A percentile compares a stretch with the other conserved stretches of the same genome.
Evolutionary conservation across 2,113 vertebrate species (phyloP).

Genomic region (Gopherus flavomarginatus): DNA sequence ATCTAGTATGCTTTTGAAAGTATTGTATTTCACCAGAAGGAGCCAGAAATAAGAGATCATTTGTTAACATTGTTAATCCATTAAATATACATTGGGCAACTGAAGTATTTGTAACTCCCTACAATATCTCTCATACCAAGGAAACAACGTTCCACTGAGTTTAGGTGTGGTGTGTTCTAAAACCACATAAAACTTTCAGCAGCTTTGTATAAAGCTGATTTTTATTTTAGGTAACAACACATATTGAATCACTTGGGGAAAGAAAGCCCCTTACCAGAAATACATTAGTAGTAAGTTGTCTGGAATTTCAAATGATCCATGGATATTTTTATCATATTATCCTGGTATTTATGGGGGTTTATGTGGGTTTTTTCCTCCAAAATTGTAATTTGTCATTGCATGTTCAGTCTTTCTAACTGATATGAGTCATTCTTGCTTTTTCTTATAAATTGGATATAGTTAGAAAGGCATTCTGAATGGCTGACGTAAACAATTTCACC

Average conservation of each 20-base stretch:
- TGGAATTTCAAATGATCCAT: slow-evolving; percentile 6
- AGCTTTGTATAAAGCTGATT: slow-evolving; percentile 55
- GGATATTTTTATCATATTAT: slow-evolving; percentile 52
- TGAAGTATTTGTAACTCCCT: slow-evolving; percentile 68
- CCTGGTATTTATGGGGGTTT: not conserved
- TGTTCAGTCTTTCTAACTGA: not conserved
- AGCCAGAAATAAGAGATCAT: slow-evolving; percentile 78
- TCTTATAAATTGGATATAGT: slow-evolving; percentile 11
- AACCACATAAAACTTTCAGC: slow-evolving; percentile 77
- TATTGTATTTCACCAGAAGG: slow-evolving; percentile 73
- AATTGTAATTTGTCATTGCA: not conserved
- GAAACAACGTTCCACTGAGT: slow-evolving; percentile 76
- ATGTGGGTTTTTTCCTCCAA: not conserved
- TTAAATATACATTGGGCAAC: slow-evolving; percentile 73
- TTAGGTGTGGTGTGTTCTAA: slow-evolving; percentile 75
- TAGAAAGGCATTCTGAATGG: slow-evolving; percentile 38
- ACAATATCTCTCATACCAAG: slow-evolving; percentile 63
- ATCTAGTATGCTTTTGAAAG: slow-evolving; percentile 73
- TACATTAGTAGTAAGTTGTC: slow-evolving; percentile 30
- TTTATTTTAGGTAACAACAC: slow-evolving; percentile 69
- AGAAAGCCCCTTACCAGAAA: slow-evolving; percentile 37
- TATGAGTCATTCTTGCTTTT: not conserved
- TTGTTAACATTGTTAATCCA: slow-evolving; percentile 81
- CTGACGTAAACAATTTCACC: slow-evolving; percentile 66
- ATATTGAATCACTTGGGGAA: slow-evolving; percentile 30